Percentiles rank a stretch among this genome's conserved stretches.
phyloP scores from a whole-genome alignment of 2,797 vertebrate genomes.

The Pipistrellus pipistrellus region DNA sequence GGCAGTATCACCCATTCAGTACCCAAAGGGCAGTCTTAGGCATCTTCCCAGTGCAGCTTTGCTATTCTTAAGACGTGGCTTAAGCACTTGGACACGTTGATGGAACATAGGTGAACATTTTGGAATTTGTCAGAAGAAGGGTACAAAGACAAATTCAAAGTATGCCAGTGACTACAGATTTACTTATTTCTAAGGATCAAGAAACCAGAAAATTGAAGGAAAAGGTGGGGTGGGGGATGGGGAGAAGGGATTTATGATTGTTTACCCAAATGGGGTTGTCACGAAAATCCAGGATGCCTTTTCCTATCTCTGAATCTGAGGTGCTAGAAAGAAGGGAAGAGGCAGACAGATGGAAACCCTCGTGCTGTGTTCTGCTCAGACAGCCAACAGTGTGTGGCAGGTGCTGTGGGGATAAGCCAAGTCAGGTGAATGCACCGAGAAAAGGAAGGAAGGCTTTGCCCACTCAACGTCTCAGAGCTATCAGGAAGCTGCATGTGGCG shows the following conservation, averaged over 20 bases:
- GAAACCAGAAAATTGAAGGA: background rate
- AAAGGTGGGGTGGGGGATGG: background rate
- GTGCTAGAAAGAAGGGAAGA: slow-evolving; percentile 72
- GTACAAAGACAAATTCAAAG: background rate
- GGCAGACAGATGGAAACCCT: slow-evolving; percentile 75
- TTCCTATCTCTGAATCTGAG: slow-evolving; percentile 26
- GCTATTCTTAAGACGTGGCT: background rate
- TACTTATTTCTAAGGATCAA: background rate
- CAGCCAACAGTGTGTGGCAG: slow-evolving; percentile 81
- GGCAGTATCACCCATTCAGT: background rate
- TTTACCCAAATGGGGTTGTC: background rate
- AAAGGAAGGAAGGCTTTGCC: slow-evolving; percentile 69
- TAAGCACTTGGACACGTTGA: background rate
- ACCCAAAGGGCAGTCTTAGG: background rate
- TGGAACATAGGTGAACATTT: background rate
- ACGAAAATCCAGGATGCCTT: background rate
- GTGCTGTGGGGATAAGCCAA: slow-evolving; percentile 81
- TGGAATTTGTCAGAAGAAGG: slow-evolving; percentile 3
- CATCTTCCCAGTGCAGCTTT: background rate
- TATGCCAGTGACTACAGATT: background rate
- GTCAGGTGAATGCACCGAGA: slow-evolving; percentile 72
- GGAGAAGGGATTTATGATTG: background rate
- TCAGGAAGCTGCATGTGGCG: slow-evolving; percentile 60
- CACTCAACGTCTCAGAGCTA: slow-evolving; percentile 77
- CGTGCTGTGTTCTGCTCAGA: slow-evolving; percentile 80